Base-by-base conservation (phyloP, 2,113 vertebrate genomes). In the Megaceryle maxima region DNA sequence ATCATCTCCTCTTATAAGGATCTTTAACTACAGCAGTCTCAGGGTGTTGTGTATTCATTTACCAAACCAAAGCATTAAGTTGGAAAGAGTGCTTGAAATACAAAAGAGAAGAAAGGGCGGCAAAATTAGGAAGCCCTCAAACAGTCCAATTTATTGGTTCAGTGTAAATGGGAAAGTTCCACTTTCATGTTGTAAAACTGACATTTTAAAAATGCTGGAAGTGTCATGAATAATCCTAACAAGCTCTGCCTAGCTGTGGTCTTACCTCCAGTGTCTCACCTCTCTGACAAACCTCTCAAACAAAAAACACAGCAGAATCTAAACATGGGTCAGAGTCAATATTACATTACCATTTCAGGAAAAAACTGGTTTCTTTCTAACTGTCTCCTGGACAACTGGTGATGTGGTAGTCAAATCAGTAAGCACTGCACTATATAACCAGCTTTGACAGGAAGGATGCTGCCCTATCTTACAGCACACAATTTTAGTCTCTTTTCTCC, bases 91-190 rank as follows among this genome's bases (percentile, higher is more conserved):
- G 15, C 83, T 28, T 79, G 70, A 79, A 75, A 89, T 12, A 31
- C 44, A 92, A 74, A 43, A 20, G 4, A 51, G 2, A 22, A 37
- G 1, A 4, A 8, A 1, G 1, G 4, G 0, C 35, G 69, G 11
- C 7, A 89, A 69, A 91, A 91, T 51, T 53, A 80, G 56, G 9
- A 53, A 48, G 3, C 50, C 12, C 5, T 62, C 10, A 33, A 43
- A 29, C 1, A 16, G 26, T 21, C 16, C 15, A 29, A 51, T 41
- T 31, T 59, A 51, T 15, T 69, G 5, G 10, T 59, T 59, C 39
- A 50, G 12, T 4, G 26, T 48, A 51, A 3, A 3, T 1, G 5
- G 15, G 18, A 41, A 31, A 24, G 35, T 25, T 74, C 8, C 12
- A 43, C 9, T 39, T 92, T 7, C 72, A 60, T 16, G 35, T 10